phyloP scores from a whole-genome alignment of 92 coral and sea anemone species.

The Pocillopora meandrina region DNA sequence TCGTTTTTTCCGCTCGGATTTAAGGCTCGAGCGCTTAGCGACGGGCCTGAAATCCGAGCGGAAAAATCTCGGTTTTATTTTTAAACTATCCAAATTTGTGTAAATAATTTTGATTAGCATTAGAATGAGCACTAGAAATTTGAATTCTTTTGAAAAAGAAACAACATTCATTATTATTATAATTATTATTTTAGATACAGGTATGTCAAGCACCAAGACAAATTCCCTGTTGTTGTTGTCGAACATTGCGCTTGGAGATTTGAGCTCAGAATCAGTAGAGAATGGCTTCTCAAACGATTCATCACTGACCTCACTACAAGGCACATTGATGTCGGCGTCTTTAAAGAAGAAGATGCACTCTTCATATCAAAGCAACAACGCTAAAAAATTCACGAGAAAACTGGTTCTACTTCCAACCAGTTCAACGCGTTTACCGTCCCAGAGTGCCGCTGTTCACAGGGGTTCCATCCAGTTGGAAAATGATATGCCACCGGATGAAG shows the following conservation, averaged over 20 bases:
- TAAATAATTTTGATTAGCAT: no score
- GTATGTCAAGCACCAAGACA: constrained; percentile 1
- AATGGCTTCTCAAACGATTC: background rate
- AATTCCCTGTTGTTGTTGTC: constrained; percentile 32
- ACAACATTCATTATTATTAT: no score
- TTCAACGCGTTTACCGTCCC: constrained; percentile 16
- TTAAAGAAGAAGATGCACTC: background rate
- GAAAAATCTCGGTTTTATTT: no score
- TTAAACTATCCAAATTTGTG: no score
- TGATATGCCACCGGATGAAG: constrained; percentile 14
- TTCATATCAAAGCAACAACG: constrained; percentile 11
- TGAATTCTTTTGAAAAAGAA: no score
- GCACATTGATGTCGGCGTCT: background rate
- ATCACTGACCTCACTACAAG: background rate
- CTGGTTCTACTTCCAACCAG: constrained; percentile 23
- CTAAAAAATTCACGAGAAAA: constrained; percentile 12
- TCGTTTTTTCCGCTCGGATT: no score
- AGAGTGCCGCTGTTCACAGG: constrained; percentile 1
- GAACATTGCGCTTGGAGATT: constrained; percentile 9
- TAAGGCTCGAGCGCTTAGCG: no score
- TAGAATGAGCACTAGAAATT: no score
- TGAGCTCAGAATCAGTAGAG: background rate
- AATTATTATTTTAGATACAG: background rate
- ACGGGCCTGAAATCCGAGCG: no score
- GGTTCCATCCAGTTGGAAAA: constrained; percentile 1